phyloP scores from a whole-genome alignment of 2,113 vertebrate species.

The Rhabdornis inornatus region DNA sequence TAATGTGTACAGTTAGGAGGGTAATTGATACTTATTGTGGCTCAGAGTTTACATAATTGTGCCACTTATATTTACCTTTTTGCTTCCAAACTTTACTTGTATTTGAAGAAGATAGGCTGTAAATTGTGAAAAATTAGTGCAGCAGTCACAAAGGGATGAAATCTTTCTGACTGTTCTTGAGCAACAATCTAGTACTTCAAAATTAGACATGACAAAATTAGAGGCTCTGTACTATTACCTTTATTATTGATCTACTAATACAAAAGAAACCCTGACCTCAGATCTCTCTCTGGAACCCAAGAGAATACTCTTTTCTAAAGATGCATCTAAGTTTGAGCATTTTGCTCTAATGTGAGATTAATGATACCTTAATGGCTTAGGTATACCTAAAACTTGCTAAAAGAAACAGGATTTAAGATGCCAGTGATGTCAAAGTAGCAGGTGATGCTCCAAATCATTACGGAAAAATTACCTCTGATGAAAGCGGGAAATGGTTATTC shows the following conservation, averaged over 20 bases:
- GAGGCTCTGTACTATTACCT: slow-evolving; percentile 59
- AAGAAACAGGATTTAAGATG: slow-evolving; percentile 2
- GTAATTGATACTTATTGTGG: neutral
- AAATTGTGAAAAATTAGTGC: slow-evolving; percentile 45
- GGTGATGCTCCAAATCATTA: neutral
- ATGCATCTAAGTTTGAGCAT: neutral
- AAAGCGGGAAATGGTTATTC: neutral
- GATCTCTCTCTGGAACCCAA: slow-evolving; percentile 38
- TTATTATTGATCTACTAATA: slow-evolving; percentile 65
- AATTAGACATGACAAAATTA: slow-evolving; percentile 58
- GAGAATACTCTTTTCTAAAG: neutral
- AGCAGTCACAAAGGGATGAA: neutral
- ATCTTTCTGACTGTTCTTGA: slow-evolving; percentile 36
- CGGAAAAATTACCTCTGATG: neutral
- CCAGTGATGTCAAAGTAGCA: neutral
- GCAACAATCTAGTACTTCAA: slow-evolving; percentile 57
- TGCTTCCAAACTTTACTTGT: neutral
- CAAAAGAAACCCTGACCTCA: slow-evolving; percentile 45
- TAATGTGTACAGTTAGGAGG: neutral
- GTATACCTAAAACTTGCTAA: neutral
- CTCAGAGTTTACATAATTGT: neutral
- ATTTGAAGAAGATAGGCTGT: neutral
- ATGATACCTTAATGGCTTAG: neutral
- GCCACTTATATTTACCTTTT: slow-evolving; percentile 12
- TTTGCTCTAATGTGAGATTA: neutral